These are phyloP conservation scores for Corella eumyota DNA, from an alignment of 23 tunicate genomes.

Conservation along the genomic window DNA sequence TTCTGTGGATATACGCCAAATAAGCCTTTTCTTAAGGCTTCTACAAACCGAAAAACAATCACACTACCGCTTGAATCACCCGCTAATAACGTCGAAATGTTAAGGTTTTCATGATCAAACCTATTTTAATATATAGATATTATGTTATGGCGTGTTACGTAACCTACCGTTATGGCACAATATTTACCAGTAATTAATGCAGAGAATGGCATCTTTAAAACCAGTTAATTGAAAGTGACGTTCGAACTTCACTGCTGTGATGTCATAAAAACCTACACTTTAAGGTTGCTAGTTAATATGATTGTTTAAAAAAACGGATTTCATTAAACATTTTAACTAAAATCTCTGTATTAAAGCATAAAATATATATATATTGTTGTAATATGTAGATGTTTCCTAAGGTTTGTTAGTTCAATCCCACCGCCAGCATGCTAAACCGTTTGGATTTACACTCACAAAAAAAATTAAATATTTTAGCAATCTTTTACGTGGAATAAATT, in stretches of 20 bases:
- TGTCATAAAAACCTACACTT: conserved; percentile 69
- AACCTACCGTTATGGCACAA: no score
- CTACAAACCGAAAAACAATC: conserved; percentile 38
- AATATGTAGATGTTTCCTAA: no score
- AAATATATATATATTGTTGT: no score
- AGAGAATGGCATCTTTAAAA: conserved; percentile 51
- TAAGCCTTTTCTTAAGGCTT: conserved; percentile 54
- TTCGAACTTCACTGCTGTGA: conserved; percentile 51
- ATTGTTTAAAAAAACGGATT: not conserved
- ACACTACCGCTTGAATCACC: conserved; percentile 71
- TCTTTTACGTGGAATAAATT: no score
- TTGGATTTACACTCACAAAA: no score
- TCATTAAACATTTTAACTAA: no score
- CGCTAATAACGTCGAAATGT: conserved; percentile 57
- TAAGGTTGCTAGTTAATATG: not conserved
- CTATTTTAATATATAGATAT: conserved; percentile 7
- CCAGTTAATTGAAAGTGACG: conserved; percentile 46
- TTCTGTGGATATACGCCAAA: conserved; percentile 50
- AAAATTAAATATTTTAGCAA: no score
- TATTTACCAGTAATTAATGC: conserved; percentile 67
- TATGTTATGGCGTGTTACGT: not conserved
- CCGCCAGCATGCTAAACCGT: no score
- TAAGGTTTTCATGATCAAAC: conserved; percentile 76
- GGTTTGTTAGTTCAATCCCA: no score
- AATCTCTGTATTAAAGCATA: no score